Evolutionary conservation across 92 coral and sea anemone genomes (phyloP).

Genomic region (Hydrozoanthus gracilis): DNA sequence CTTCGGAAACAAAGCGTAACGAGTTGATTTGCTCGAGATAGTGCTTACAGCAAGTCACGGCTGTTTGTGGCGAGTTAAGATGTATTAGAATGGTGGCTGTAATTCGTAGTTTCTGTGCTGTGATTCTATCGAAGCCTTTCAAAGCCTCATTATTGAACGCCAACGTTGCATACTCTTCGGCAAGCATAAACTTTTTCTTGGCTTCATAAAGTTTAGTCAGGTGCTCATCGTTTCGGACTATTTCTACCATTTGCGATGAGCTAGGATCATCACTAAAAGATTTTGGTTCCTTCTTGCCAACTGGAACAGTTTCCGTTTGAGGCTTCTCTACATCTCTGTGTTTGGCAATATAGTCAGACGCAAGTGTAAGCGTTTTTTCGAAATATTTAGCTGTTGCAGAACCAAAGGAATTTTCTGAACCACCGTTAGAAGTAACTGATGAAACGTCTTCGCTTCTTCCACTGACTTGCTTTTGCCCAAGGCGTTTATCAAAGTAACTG

Average conservation of each 20-base stretch:
- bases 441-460: not conserved
- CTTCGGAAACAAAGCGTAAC: not conserved
- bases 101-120: slow-evolving; percentile 10
- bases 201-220: not conserved
- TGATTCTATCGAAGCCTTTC: slow-evolving; percentile 33
- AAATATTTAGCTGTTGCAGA: not conserved
- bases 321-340: not conserved
- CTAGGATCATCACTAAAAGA: not conserved
- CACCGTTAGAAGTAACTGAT: no score
- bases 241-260: not conserved
- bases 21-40: slow-evolving; percentile 6
- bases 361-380: not conserved
- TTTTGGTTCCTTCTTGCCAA: not conserved
- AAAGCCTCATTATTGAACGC: slow-evolving; percentile 26
- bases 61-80: slow-evolving; percentile 3
- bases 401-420: not conserved
- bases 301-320: not conserved
- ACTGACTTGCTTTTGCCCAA: not conserved
- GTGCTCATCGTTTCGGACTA: not conserved
- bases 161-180: slow-evolving; percentile 18
- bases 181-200: not conserved
- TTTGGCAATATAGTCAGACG: not conserved
- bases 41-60: not conserved
- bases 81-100: slow-evolving; percentile 15
- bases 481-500: not conserved